Base-by-base conservation (phyloP, 2,888 invertebrate species). In the Seira ritae region DNA sequence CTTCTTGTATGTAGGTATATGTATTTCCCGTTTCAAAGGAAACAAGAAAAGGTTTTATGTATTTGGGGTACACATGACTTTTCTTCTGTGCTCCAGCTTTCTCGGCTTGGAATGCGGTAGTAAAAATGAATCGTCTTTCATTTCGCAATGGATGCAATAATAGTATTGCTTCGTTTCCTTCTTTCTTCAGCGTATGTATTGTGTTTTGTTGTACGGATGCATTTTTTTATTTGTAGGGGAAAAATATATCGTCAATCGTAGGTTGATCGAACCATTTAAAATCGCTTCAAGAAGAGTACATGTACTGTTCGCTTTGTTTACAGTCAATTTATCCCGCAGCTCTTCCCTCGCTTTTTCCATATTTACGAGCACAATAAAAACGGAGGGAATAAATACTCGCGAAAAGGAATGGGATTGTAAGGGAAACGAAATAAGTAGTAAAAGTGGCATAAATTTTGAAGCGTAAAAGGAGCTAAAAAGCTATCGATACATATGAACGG, bases 341-440 rank as follows among this genome's bases (percentile, higher is more conserved):
- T 77, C 77, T 77, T 82, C 62, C 68, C 77, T 82, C 68, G 50
- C 55, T 60, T 73, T 76, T 65, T 66, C 78, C 74, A 78, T 78
- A 83, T 83, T 83, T 78, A 83, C 74, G 83, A 78, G 37, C 50
- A 20, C 46, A 78, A 78, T 83, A 83, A 83, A 83, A 83, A 72
- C 12, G 23, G 77, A 65, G 73, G 50, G 68, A 68, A 73, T 65
- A 24, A 60, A 23, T 23, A 24, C 66, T 31, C 8, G 31, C 2
- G 72, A 77, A 8, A 4, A 8, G 31, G 31, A 31, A 31, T 72
- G 70, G 73, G 73, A n/a, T 69, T 65, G 50, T 46, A 70, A 60
- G 68, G 20, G 69, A 62, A 68, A 65, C 55, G 62, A 19, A n/a
- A 31, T 60, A 31, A 31, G 31, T 31, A 55, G 74, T 78, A 83